Base-by-base conservation (phyloP, 2,888 invertebrate species). In the Spilosoma lubricipeda region DNA sequence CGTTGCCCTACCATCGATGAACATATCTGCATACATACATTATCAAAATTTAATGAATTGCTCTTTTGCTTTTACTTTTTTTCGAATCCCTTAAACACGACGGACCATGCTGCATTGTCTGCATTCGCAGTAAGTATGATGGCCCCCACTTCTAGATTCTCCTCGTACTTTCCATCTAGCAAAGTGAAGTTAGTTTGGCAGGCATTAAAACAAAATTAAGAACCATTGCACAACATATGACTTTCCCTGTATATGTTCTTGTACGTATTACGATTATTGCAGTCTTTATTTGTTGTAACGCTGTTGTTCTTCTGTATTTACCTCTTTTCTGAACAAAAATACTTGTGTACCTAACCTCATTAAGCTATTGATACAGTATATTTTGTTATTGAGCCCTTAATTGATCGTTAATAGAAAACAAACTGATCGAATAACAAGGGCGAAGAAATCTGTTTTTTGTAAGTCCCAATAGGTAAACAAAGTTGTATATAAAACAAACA, bases 341-440 rank as follows among this genome's bases (percentile, higher is more conserved):
- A 33, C 13, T 65, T 65, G 15, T 20, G 33, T 20, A 4, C 18
- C 23, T 9, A 56, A 30, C n/a, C 36, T 72, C 65, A 66, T 67
- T 67, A 15, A n/a, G 56, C 33, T 63, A 42, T 27, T 42, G 72
- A 39, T 45, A 74, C 69, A 23, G 71, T 74, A 76, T 74, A 73
- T 67, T 82, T 77, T 80, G 82, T 70, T 64, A 82, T 75, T 59
- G 79, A 82, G 76, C 13, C 67, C 72, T 66, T 84, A 84, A 82
- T 82, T 82, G 84, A 39, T 73, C 63, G 69, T 36, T 82, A 84
- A 84, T 83, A 79, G 82, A 76, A 65, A 67, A 71, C 75, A 80
- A 82, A 84, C 80, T 74, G 78, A 77, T 82, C 79, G 65, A 33
- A 48, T 71, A 65, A 66, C 65, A 13, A 67, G 27, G 67, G 52